These are phyloP conservation scores for Platyrinchus mystaceus DNA, from an alignment of 2,797 vertebrate species.

Conservation along the genomic window DNA sequence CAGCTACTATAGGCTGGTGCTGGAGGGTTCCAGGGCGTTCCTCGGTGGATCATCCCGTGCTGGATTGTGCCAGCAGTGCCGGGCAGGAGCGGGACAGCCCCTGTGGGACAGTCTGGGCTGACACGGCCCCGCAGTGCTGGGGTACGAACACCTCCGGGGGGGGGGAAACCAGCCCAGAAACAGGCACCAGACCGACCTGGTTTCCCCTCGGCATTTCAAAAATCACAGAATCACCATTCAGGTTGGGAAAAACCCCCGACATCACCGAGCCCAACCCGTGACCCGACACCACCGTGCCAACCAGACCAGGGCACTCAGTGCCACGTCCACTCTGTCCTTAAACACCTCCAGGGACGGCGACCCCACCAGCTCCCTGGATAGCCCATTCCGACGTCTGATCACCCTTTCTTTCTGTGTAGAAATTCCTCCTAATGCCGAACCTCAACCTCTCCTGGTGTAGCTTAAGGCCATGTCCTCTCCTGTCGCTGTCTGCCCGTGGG, in stretches of 20 bases:
- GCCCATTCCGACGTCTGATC: neutral
- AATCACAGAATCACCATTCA: neutral
- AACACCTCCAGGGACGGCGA: neutral
- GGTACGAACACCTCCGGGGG: accelerated
- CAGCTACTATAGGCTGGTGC: neutral
- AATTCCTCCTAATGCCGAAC: neutral
- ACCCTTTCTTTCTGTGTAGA: neutral
- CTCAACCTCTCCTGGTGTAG: neutral
- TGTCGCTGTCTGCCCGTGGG: neutral
- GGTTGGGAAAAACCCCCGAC: neutral
- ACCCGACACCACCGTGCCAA: neutral
- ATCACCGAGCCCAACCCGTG: neutral
- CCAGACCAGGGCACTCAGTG: neutral
- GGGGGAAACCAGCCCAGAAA: neutral
- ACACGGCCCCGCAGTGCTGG: neutral
- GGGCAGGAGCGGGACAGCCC: neutral
- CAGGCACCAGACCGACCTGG: accelerated
- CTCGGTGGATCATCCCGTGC: accelerated
- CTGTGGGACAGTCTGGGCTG: neutral
- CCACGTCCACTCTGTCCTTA: neutral
- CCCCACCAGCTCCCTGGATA: neutral
- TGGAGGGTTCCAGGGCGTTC: neutral
- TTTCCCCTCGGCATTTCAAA: too few relatives aligned
- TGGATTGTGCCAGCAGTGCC: neutral
- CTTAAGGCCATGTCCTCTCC: neutral